Base-by-base conservation (phyloP, 2,888 invertebrate genomes). In the Belgica antarctica region DNA sequence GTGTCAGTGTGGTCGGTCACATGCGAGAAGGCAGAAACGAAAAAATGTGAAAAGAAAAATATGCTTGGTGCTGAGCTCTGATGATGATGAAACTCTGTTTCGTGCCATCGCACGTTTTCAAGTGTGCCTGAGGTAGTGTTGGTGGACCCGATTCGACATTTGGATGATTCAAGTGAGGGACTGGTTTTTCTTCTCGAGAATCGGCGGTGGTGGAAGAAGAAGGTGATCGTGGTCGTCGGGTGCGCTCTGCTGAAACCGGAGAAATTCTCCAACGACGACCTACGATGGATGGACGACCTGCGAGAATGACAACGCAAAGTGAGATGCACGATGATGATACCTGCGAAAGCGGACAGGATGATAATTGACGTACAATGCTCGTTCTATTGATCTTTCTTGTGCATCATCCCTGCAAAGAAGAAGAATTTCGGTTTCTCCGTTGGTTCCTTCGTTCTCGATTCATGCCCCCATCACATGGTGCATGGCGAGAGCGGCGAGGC, bases 1-100 rank as follows among this genome's bases (percentile, higher is more conserved):
- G 52, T 65, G 65, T 66, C 52, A 57, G 68, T 68, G 34, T 68
- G 41, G 61, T 61, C 17, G 62, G 52, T 68, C 68, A 68, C 68
- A 66, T 66, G 66, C 66, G 63, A 63, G 63, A 17, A 22, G 19
- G 47, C 52, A 52, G 52, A 52, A n/a, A 52, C 22, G 22, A 52
- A n/a, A 52, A 62, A 62, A n/a, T n/a, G n/a, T 22, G 24, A 34
- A 46, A 27, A 46, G 68, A 47, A 68, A 68, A 68, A 57, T 17
- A n/a, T 28, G 22, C 22, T 22, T 68, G 47, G 68, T 47, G 52
- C 34, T 52, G 12, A 47, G 65, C 52, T n/a, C n/a, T 68, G 68
- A 68, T 52, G 66, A 52, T 68, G 68, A 68, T 68, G 68, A 68
- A 68, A 28, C 41, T 41, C 41, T n/a, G 41, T 12, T 31, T 31